Evolutionary conservation across 2,888 invertebrate genomes (phyloP), one percentile per base, ranked within the genome.

Genomic region (Lasioglossum lativentre): DNA sequence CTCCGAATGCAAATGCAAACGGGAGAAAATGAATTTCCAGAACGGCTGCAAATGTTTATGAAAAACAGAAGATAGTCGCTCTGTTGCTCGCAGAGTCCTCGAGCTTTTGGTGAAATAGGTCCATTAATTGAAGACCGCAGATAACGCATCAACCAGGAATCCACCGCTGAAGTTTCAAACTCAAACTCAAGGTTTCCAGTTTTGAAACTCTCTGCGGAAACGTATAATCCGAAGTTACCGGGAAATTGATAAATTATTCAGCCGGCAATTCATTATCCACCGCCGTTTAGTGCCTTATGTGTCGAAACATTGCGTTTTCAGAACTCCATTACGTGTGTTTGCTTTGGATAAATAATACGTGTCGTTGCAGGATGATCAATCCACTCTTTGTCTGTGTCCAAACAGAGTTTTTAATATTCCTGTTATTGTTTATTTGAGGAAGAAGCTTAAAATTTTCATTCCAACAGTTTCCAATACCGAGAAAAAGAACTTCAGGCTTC

Each of bases 61-160:
- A 27, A 27, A 27, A 59, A 1, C 4, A 27, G 59, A 23, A n/a
- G 16, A 63, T 14, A 63, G 16, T 30, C 59, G 27, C n/a, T 16
- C 16, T n/a, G 56, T 56, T 56, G n/a, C 12, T 63, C 16, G 16
- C 30, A 14, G 30, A 30, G 27, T 45, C 72, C 0, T 14, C 0
- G 42, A 19, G 19, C 19, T 72, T 45, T 45, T 10, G 19, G 42
- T 72, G 16, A 59, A 12, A 75, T 63, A 27, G 16, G 38, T 27
- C 38, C 56, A 75, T 75, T 38, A 56, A 75, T 59, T 75, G 40
- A 27, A 40, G 27, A 27, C 56, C 72, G 8, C 56, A 75, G 74
- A 40, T 40, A 38, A 40, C 56, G 56, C 56, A 56, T 75, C 56
- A 75, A 40, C n/a, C 14, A n/a, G 56, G 56, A 74, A 75, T 75